Percentiles rank a stretch among this genome's conserved stretches.
phyloP scores from a whole-genome alignment of 2,888 invertebrate species.

The Bembecia ichneumoniformis region DNA sequence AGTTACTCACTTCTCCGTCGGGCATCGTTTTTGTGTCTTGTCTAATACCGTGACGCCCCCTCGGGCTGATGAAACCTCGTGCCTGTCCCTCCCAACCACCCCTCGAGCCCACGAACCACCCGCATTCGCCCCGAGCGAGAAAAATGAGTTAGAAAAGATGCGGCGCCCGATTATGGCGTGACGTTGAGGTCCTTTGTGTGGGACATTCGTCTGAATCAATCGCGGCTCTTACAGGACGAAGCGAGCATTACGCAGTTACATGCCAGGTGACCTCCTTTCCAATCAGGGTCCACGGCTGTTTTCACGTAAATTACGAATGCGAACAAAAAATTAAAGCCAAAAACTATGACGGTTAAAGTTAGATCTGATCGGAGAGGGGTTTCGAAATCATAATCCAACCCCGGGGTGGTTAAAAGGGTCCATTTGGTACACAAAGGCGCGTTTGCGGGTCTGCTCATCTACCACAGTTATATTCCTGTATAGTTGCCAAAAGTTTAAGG shows the following conservation, averaged over 20 bases:
- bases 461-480: constrained; percentile 33
- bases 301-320: neutral
- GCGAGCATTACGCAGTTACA: constrained; percentile 32
- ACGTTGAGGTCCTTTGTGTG: constrained; percentile 55
- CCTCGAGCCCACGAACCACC: constrained; percentile 14
- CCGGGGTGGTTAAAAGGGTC: constrained; percentile 26
- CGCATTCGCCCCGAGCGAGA: constrained; percentile 54
- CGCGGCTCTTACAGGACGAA: constrained; percentile 39
- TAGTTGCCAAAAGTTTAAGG: constrained; percentile 40
- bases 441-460: constrained; percentile 36
- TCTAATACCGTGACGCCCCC: constrained; percentile 69
- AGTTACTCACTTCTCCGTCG: constrained; percentile 57
- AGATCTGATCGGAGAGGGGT: constrained; percentile 4
- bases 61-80: constrained; percentile 50
- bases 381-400: constrained; percentile 42
- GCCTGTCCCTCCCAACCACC: constrained; percentile 19
- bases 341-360: neutral
- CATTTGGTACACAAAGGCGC: constrained; percentile 32
- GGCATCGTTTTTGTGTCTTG: constrained; percentile 70
- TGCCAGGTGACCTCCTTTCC: constrained; percentile 25
- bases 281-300: neutral
- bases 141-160: constrained; percentile 74
- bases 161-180: constrained; percentile 66
- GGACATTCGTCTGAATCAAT: constrained; percentile 65
- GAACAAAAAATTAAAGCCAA: neutral